Evolutionary conservation across 2,888 invertebrate species (phyloP).

Genomic region (Hedychridium roseum): DNA sequence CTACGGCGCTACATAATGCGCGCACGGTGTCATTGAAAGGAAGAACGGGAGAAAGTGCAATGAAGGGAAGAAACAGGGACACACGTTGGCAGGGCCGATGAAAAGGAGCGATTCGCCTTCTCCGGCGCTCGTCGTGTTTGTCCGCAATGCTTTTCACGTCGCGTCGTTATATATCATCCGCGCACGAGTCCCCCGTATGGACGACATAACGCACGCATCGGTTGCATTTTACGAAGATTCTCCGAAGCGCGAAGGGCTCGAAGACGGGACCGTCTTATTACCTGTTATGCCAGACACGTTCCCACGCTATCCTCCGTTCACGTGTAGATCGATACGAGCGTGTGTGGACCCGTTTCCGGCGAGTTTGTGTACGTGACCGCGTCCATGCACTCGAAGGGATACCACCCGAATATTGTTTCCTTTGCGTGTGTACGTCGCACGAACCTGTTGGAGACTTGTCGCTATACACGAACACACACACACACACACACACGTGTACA

Average conservation of each 20-base stretch:
- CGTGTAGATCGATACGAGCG: slow-evolving; percentile 7
- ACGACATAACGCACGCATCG: slow-evolving; percentile 11
- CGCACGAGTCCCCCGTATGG: too few relatives aligned
- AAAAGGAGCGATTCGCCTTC: too few relatives aligned
- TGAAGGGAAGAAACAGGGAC: too few relatives aligned
- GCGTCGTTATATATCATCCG: too few relatives aligned
- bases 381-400: slow-evolving; percentile 1
- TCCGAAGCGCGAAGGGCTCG: slow-evolving; percentile 6
- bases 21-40: too few relatives aligned
- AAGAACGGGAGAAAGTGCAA: too few relatives aligned
- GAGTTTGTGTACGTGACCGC: background rate
- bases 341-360: slow-evolving; percentile 8
- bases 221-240: too few relatives aligned
- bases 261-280: slow-evolving; percentile 34
- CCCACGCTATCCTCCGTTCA: slow-evolving; percentile 33
- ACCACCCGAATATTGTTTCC: background rate
- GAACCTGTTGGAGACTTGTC: background rate
- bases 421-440: background rate
- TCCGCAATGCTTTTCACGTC: too few relatives aligned
- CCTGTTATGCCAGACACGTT: slow-evolving; percentile 47
- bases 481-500: background rate
- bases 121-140: too few relatives aligned
- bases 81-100: too few relatives aligned
- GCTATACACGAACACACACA: background rate
- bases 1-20: too few relatives aligned